These are phyloP conservation scores for Enteromius radiatus DNA, from an alignment of 2,797 vertebrate species.

Conservation along the genomic window DNA sequence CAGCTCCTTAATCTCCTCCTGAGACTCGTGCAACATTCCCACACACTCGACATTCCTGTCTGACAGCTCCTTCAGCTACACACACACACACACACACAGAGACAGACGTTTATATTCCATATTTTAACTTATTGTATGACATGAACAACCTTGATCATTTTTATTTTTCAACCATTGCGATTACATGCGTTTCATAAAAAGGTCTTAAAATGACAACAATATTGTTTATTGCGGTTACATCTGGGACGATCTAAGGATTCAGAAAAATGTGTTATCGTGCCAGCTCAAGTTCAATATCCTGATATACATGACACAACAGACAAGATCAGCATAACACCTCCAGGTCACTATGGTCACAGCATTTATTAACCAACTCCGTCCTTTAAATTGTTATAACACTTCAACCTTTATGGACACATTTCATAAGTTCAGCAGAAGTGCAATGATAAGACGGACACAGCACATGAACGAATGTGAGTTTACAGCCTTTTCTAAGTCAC, in stretches of 20 bases:
- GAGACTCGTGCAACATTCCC: slow-evolving; percentile 94
- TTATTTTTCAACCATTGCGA: no score
- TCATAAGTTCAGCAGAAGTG: slow-evolving; percentile 1
- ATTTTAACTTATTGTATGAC: neutral
- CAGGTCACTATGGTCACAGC: neutral
- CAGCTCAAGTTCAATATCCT: neutral
- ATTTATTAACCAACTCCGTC: neutral
- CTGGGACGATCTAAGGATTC: no score
- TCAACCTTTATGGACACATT: neutral
- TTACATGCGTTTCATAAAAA: neutral
- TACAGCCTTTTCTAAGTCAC: neutral
- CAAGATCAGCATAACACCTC: neutral
- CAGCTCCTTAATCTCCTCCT: slow-evolving; percentile 91
- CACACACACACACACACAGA: neutral
- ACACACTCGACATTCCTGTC: slow-evolving; percentile 91
- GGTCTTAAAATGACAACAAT: neutral
- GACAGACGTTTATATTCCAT: slow-evolving; percentile 10
- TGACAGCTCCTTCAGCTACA: slow-evolving; percentile 90
- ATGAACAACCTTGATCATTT: neutral
- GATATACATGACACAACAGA: neutral
- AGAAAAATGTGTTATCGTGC: neutral
- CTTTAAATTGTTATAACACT: neutral
- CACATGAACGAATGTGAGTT: neutral
- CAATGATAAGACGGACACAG: neutral
- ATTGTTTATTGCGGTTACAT: neutral